Conservation (phyloP, 2,113 vertebrate genomes). For the Colossoma macropomum region DNA sequence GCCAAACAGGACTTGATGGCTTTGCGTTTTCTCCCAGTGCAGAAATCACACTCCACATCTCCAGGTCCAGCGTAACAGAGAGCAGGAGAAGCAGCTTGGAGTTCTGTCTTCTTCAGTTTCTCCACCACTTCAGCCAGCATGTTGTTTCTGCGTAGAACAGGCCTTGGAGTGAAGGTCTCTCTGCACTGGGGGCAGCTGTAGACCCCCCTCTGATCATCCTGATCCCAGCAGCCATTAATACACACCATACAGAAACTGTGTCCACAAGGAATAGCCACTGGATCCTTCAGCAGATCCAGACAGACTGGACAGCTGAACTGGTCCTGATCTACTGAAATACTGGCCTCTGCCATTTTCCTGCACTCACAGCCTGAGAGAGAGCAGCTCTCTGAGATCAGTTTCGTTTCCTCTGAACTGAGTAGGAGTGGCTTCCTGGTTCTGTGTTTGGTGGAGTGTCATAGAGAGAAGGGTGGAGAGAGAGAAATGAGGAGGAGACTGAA, state of each 20-base stretch:
- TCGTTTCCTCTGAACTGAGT: too few relatives aligned
- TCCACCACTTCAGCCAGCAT: constrained; percentile 16
- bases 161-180: constrained; percentile 4
- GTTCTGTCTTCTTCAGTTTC: background rate
- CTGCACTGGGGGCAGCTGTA: constrained; percentile 10
- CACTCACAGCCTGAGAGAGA: too few relatives aligned
- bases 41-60: constrained; percentile 6
- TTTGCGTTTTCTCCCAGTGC: constrained; percentile 1
- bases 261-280: background rate
- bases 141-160: constrained; percentile 2
- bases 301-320: constrained; percentile 4
- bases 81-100: background rate
- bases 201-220: background rate
- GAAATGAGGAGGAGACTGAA: too few relatives aligned
- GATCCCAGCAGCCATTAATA: constrained; percentile 6
- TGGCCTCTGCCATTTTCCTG: background rate
- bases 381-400: too few relatives aligned
- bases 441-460: too few relatives aligned
- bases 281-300: background rate
- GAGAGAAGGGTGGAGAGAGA: too few relatives aligned
- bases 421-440: too few relatives aligned
- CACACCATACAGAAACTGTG: constrained; percentile 7
- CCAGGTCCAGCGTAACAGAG: constrained; percentile 4
- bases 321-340: constrained; percentile 2
- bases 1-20: background rate